Conservation (phyloP, 2,888 invertebrate species). For the Dendrolimus pini region DNA sequence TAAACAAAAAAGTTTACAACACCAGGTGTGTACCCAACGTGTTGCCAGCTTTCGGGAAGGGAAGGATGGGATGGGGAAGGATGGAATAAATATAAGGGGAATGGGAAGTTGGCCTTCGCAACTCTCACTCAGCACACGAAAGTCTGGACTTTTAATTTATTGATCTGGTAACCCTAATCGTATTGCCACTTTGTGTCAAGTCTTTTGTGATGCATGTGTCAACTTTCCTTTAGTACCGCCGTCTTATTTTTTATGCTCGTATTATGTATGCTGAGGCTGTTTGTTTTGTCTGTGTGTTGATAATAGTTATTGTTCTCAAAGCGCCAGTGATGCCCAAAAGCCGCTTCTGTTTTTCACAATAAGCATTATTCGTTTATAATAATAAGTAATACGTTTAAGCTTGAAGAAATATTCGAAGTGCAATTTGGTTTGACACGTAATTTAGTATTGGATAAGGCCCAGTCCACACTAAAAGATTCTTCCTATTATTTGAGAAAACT, state of each 20-base stretch:
- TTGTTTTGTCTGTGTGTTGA: slow-evolving; percentile 50
- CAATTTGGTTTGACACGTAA: not conserved
- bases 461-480: not conserved
- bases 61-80: too few relatives aligned
- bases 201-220: slow-evolving; percentile 35
- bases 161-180: too few relatives aligned
- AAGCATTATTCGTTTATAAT: not conserved
- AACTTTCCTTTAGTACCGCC: slow-evolving; percentile 54
- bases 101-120: too few relatives aligned
- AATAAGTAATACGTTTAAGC: too few relatives aligned
- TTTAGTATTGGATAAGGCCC: slow-evolving; percentile 2
- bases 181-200: too few relatives aligned
- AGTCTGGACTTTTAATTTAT: too few relatives aligned
- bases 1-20: too few relatives aligned
- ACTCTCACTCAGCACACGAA: too few relatives aligned
- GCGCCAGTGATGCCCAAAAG: slow-evolving; percentile 50
- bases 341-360: slow-evolving; percentile 40
- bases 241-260: slow-evolving; percentile 39
- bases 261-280: slow-evolving; percentile 50
- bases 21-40: too few relatives aligned
- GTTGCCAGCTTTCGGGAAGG: too few relatives aligned
- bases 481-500: slow-evolving; percentile 24
- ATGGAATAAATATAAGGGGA: too few relatives aligned
- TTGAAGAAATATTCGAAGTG: not conserved
- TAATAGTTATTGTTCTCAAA: slow-evolving; percentile 52